A percentile compares a stretch with the other conserved stretches of the same genome.
Evolutionary conservation across 2,888 invertebrate species (phyloP).

Genomic region (Calameuta idolon): DNA sequence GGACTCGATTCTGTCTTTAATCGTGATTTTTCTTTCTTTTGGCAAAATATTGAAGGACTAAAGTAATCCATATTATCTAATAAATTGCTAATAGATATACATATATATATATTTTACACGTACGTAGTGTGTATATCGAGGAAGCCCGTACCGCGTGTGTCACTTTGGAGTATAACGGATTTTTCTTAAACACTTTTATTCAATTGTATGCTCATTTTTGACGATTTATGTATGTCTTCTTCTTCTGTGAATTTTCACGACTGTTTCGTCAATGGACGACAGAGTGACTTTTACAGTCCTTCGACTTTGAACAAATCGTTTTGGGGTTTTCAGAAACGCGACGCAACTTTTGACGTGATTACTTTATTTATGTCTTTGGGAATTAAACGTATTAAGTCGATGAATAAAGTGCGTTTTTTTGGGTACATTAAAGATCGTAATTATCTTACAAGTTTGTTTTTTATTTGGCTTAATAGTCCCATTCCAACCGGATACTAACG

Average conservation of each 20-base stretch:
- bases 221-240: neutral
- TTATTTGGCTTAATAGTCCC: no score
- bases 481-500: no score
- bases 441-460: no score
- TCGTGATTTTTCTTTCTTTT: constrained; percentile 12
- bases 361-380: neutral
- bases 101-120: constrained; percentile 7
- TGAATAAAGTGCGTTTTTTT: neutral
- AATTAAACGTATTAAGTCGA: neutral
- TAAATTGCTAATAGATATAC: constrained; percentile 4
- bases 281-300: neutral
- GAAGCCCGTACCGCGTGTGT: neutral
- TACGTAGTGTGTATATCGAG: neutral
- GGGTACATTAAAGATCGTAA: neutral
- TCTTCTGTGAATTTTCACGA: neutral
- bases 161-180: neutral
- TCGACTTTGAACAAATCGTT: neutral
- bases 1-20: neutral
- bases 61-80: constrained; percentile 3
- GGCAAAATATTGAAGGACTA: constrained; percentile 14
- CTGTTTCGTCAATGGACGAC: neutral
- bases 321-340: neutral
- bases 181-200: neutral
- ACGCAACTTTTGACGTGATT: no score
- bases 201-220: neutral